Evolutionary conservation across 2,797 vertebrate species (phyloP).

Genomic region (Oceanodroma leucorhoa): DNA sequence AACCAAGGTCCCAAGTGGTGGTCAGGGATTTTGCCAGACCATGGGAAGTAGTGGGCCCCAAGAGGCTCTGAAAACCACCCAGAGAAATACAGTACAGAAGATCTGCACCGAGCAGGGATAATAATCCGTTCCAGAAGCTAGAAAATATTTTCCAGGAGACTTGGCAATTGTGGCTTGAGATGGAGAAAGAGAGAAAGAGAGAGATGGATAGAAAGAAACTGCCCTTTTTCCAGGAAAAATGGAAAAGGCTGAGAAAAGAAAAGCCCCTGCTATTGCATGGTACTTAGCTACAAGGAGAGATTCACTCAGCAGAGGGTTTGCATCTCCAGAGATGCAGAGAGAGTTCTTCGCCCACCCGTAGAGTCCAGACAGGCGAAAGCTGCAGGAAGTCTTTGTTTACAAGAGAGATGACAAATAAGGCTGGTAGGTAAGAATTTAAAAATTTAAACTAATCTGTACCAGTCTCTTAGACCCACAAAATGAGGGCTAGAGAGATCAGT

Average conservation of each 20-base stretch:
- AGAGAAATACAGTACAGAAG: constrained; percentile 34
- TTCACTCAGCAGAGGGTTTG: not conserved
- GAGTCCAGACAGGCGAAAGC: not conserved
- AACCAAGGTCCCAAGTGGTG: constrained; percentile 14
- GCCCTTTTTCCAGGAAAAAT: constrained; percentile 10
- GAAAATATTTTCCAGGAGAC: constrained; percentile 66
- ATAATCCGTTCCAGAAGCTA: constrained; percentile 60
- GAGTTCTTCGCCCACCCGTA: not conserved
- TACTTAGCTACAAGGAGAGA: not conserved
- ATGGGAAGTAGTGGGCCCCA: constrained; percentile 8
- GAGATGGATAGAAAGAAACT: constrained; percentile 3
- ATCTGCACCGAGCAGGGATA: constrained; percentile 32
- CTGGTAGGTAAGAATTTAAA: not conserved
- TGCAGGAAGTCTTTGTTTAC: not conserved
- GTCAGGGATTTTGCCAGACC: constrained; percentile 63
- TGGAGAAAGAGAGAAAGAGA: constrained; percentile 25
- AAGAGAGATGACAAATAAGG: not conserved
- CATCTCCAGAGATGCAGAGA: not conserved
- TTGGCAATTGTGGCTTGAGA: constrained; percentile 40
- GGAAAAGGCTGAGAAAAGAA: not conserved
- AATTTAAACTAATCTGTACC: not conserved
- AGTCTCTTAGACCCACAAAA: not conserved
- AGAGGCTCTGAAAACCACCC: constrained; percentile 56
- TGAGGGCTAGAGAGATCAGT: not conserved
- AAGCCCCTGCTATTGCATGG: not conserved